Evolutionary conservation across 2,113 vertebrate species (phyloP).

Genomic region (Periophthalmodon schlosseri): DNA sequence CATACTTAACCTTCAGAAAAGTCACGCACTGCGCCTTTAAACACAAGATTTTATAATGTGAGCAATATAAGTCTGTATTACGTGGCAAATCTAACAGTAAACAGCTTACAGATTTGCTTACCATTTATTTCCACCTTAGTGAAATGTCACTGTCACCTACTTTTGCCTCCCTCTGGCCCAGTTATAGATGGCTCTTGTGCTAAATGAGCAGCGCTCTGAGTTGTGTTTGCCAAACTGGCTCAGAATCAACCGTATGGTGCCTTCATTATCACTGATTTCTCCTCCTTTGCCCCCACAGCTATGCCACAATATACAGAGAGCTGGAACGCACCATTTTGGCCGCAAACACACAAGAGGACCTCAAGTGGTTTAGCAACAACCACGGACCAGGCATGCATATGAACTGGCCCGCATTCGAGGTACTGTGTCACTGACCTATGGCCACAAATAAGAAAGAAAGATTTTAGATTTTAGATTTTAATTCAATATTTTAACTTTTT

Average conservation of each 20-base stretch:
- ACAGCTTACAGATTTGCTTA: slow-evolving; percentile 9
- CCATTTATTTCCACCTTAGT: neutral
- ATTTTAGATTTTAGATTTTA: neutral
- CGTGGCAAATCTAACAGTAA: too few relatives aligned
- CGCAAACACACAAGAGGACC: slow-evolving; percentile 93
- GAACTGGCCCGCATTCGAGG: slow-evolving; percentile 98
- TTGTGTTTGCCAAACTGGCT: slow-evolving; percentile 43
- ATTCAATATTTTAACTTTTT: neutral
- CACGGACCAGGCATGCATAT: slow-evolving; percentile 94
- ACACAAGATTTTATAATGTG: neutral
- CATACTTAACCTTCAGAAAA: too few relatives aligned
- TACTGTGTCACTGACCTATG: slow-evolving; percentile 42
- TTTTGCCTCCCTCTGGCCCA: slow-evolving; percentile 18
- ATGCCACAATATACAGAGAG: slow-evolving; percentile 90
- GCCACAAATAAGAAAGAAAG: too few relatives aligned
- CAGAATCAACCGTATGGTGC: slow-evolving; percentile 22
- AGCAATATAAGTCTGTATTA: slow-evolving; percentile 7
- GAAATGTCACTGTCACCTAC: slow-evolving; percentile 12
- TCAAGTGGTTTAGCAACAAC: slow-evolving; percentile 97
- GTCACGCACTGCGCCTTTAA: too few relatives aligned
- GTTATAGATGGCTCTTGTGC: slow-evolving; percentile 25
- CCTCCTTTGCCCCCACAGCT: slow-evolving; percentile 76
- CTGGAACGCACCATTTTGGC: slow-evolving; percentile 90
- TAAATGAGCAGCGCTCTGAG: slow-evolving; percentile 17
- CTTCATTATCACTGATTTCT: slow-evolving; percentile 39